phyloP scores from a whole-genome alignment of 2,113 vertebrate species.

The Lichenostomus cassidix region DNA sequence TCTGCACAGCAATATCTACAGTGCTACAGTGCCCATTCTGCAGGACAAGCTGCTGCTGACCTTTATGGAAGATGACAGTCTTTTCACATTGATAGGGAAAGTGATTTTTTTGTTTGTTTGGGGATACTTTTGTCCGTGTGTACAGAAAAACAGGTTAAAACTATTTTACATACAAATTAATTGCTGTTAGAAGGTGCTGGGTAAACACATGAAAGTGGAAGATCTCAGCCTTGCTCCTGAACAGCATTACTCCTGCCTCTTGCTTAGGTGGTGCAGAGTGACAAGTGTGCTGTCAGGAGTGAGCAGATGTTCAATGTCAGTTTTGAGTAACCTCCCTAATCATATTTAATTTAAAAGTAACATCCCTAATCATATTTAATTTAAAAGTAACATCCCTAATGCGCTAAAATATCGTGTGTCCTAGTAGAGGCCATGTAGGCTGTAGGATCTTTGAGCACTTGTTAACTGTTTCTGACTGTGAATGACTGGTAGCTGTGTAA shows the following conservation, averaged over 20 bases:
- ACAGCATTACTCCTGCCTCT: neutral
- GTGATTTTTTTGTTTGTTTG: accelerated
- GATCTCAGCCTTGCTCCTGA: neutral
- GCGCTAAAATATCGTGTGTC: accelerated
- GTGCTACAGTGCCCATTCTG: neutral
- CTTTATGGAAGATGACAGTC: neutral
- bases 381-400: neutral
- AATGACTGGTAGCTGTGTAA: neutral
- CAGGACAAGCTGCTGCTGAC: neutral
- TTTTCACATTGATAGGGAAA: neutral
- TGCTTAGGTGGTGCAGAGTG: neutral
- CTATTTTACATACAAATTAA: neutral
- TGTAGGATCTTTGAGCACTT: neutral
- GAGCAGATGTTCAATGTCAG: neutral
- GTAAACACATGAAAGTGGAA: neutral
- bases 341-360: neutral
- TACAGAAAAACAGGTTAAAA: neutral
- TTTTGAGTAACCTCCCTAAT: neutral
- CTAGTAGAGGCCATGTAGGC: neutral
- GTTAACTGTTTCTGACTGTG: neutral
- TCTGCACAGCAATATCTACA: neutral
- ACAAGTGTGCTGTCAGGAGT: neutral
- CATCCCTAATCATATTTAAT: neutral
- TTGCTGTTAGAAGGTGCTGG: neutral
- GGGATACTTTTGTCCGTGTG: neutral